A percentile compares a stretch with the other conserved stretches of the same genome.
Evolutionary conservation across 2,888 invertebrate species (phyloP).

Genomic region (Chaitophorus viminalis): DNA sequence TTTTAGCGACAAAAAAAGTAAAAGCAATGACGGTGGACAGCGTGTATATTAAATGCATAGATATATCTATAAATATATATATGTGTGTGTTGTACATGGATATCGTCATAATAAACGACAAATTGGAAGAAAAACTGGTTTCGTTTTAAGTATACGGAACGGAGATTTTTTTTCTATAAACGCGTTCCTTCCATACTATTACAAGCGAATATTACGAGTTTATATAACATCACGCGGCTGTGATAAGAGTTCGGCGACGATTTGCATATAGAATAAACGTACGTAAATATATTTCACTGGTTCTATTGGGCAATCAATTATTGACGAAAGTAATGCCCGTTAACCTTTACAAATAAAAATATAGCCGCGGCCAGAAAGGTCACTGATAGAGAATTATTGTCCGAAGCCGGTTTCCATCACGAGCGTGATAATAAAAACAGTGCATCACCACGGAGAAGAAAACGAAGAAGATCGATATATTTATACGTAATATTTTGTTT

Average conservation of each 20-base stretch:
- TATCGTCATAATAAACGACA: conserved; percentile 54
- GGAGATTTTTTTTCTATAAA: conserved; percentile 2
- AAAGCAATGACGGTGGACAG: conserved; percentile 22
- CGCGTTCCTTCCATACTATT: neutral
- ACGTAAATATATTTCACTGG: neutral
- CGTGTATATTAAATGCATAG: neutral
- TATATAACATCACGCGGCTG: conserved; percentile 18
- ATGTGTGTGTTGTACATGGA: conserved; percentile 10
- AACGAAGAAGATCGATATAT: conserved; percentile 6
- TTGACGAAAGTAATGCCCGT: conserved; percentile 49
- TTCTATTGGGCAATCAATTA: conserved; percentile 45
- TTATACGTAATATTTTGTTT: neutral
- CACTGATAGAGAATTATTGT: conserved; percentile 33
- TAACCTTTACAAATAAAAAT: conserved; percentile 55
- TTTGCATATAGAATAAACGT: conserved; percentile 31
- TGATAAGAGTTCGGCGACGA: conserved; percentile 9
- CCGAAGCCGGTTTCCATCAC: conserved; percentile 38
- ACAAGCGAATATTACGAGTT: conserved; percentile 7
- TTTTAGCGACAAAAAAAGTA: conserved; percentile 61
- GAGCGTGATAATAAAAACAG: neutral
- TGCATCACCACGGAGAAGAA: neutral
- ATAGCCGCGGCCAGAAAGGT: conserved; percentile 10
- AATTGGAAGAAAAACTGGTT: conserved; percentile 61
- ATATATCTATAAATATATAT: neutral
- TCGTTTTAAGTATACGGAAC: conserved; percentile 28